phyloP scores from a whole-genome alignment of 2,888 invertebrate genomes.

The Lepidochitona cinerea region DNA sequence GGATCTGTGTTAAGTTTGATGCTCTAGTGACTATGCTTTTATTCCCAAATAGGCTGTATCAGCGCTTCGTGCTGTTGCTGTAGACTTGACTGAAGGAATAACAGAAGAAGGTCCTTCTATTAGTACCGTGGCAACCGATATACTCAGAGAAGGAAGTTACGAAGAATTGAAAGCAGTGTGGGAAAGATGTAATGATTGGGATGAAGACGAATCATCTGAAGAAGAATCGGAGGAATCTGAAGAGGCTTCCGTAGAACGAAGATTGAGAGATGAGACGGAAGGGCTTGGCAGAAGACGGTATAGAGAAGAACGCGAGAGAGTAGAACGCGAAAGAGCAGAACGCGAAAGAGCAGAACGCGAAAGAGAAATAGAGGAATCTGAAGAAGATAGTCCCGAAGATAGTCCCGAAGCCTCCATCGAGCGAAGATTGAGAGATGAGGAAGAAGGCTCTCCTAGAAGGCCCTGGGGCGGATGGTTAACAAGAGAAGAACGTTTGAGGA shows the following conservation, averaged over 20 bases:
- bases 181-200: not conserved
- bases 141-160: not conserved
- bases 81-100: not conserved
- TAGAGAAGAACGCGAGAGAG: too few species aligned
- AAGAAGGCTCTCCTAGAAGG: slow-evolving; percentile 18
- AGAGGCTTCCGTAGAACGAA: slow-evolving; percentile 22
- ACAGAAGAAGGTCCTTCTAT: not conserved
- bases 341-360: too few species aligned
- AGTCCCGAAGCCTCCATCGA: too few species aligned
- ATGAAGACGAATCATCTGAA: not conserved
- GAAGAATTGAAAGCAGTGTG: not conserved
- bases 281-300: too few species aligned
- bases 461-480: slow-evolving; percentile 8
- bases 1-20: too few species aligned
- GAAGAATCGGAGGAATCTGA: slow-evolving; percentile 30
- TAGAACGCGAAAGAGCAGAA: too few species aligned
- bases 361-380: too few species aligned
- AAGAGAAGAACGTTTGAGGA: not conserved
- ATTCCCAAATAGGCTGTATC: not conserved
- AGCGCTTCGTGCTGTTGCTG: not conserved
- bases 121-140: not conserved
- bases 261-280: too few species aligned
- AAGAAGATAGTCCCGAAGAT: too few species aligned
- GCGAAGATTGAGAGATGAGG: slow-evolving; percentile 24
- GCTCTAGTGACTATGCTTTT: too few species aligned